Evolutionary conservation across 2,888 invertebrate species (phyloP), one percentile per base, ranked within the genome.

Genomic region (Drosophila quinaria): DNA sequence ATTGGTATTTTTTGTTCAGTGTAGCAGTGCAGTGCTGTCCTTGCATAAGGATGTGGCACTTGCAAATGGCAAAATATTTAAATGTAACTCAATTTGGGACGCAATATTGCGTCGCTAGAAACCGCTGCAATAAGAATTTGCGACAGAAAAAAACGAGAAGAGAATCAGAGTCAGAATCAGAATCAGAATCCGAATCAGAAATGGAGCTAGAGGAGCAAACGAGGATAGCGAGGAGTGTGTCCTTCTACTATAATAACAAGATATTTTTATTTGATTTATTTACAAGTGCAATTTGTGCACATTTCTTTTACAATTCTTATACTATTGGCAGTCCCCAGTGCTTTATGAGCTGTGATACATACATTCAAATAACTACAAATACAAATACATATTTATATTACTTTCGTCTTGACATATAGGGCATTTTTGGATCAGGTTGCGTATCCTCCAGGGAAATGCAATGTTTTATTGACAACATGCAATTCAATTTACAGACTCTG

Each of bases 191-290:
- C n/a, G n/a, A n/a, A n/a, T n/a, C n/a, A 11, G 25, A 37, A 49
- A 11, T 15, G 22, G 33, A 6, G 25, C 4, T 25, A 25, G 33
- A 37, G 49, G 44, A 49, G 56, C 39, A 39, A 52, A 47, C 10
- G 6, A 46, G 35, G 29, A 44, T 8, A 11, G 31, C 2, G 17
- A 17, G 10, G 5, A 50, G 72, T 64, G 56, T 65, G 66, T 83
- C 70, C 73, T 71, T 56, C 66, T 51, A 29, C 31, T 70, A 73
- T 76, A 82, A 72, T 67, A 73, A 83, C 80, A 74, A 78, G 73
- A 87, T 80, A 84, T 79, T 89, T 84, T 75, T 81, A 81, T 89
- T 86, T 89, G 88, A 86, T 89, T 86, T 86, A 89, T 85, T 87
- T 89, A 85, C 74, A 87, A 89, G 78, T 86, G 87, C 90, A 87